These are phyloP conservation scores for Leptestheria dahalacensis DNA, from an alignment of 1,140 invertebrate genomes.

Conservation along the genomic window DNA sequence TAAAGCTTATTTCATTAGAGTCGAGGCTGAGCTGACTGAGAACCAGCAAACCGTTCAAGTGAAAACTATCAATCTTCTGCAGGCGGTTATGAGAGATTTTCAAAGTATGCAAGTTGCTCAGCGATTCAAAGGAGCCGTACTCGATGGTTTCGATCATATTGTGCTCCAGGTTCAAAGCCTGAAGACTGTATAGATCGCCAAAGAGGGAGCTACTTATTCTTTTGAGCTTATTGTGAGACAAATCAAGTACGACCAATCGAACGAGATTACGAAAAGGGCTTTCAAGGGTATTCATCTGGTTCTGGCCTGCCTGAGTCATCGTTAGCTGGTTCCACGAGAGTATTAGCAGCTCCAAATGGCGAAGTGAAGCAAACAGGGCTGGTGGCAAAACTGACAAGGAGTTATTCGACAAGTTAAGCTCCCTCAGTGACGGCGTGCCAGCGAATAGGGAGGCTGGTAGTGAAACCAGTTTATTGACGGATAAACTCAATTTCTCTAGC, in stretches of 20 bases:
- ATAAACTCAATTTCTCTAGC: constrained; percentile 63
- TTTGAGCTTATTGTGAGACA: constrained; percentile 67
- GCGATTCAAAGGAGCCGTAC: constrained; percentile 65
- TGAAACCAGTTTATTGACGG: constrained; percentile 59
- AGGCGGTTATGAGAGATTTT: constrained; percentile 71
- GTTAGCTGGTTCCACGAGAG: constrained; percentile 72
- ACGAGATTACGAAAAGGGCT: constrained; percentile 57
- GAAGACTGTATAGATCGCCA: constrained; percentile 69
- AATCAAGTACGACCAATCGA: constrained; percentile 62
- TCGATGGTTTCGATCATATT: constrained; percentile 74
- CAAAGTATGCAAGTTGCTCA: constrained; percentile 72
- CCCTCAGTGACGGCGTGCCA: constrained; percentile 59
- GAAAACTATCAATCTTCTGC: constrained; percentile 56
- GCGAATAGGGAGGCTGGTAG: constrained; percentile 61
- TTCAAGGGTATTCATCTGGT: constrained; percentile 23
- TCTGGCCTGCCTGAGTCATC: constrained; percentile 20
- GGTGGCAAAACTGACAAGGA: constrained; percentile 54
- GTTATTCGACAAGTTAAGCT: constrained; percentile 70
- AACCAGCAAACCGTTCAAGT: constrained; percentile 71
- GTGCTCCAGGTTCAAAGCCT: constrained; percentile 70
- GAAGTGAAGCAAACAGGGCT: constrained; percentile 25
- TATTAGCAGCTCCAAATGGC: constrained; percentile 56
- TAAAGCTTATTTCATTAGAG: constrained; percentile 59
- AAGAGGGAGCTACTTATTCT: constrained; percentile 68
- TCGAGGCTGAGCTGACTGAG: constrained; percentile 67